These are phyloP conservation scores for Strigops habroptila DNA, from an alignment of 2,113 vertebrate genomes.

Conservation along the genomic window DNA sequence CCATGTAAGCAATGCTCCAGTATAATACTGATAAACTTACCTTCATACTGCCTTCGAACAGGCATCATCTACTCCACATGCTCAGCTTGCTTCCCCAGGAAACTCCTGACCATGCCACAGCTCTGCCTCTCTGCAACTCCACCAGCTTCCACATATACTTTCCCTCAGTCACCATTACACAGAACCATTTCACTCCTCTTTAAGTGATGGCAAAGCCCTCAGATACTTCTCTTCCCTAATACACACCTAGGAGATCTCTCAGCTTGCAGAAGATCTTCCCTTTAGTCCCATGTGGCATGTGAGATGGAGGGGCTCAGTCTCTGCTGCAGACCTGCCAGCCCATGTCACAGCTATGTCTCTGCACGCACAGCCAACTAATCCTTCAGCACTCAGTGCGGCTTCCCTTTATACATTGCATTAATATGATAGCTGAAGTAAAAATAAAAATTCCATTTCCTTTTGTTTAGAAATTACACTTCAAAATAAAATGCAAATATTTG, in stretches of 20 bases:
- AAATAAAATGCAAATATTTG: neutral
- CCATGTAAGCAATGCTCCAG: neutral
- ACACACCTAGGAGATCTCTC: neutral
- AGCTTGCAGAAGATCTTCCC: neutral
- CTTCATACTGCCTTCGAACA: neutral
- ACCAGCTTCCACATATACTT: neutral
- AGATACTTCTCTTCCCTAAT: neutral
- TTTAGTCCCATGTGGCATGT: fast-evolving
- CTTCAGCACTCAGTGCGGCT: neutral
- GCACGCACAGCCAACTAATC: neutral
- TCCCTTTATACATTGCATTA: neutral
- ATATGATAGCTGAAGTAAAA: neutral
- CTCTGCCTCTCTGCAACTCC: neutral
- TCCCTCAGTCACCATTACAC: neutral
- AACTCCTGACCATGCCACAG: neutral
- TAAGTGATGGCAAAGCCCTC: neutral
- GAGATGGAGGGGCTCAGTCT: neutral
- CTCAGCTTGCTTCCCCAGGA: neutral
- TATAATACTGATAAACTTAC: neutral
- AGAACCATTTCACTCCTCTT: neutral
- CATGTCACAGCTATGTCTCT: neutral
- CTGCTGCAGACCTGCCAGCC: neutral
- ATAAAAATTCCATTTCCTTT: neutral
- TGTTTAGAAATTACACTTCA: neutral
- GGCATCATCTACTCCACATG: fast-evolving